phyloP scores from a whole-genome alignment of 2,888 invertebrate genomes.

The Macaria notata region DNA sequence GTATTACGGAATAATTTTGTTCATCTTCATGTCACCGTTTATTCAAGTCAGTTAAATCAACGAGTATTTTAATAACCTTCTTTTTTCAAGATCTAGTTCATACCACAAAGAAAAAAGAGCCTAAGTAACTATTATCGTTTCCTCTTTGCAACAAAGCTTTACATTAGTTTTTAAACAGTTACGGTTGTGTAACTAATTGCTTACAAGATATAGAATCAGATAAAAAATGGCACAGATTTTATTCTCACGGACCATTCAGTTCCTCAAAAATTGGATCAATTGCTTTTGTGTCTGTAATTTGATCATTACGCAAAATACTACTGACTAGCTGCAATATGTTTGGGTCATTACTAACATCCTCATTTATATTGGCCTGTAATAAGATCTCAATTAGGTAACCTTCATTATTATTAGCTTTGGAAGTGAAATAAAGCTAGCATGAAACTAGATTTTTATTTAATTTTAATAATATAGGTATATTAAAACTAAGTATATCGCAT shows the following conservation, averaged over 20 bases:
- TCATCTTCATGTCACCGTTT: too few relatives aligned
- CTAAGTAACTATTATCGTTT: background rate
- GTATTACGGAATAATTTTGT: too few relatives aligned
- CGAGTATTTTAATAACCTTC: too few relatives aligned
- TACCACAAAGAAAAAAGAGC: too few relatives aligned
- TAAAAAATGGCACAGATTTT: constrained; percentile 30
- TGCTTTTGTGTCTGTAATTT: constrained; percentile 27
- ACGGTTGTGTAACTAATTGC: constrained; percentile 27
- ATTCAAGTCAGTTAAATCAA: too few relatives aligned
- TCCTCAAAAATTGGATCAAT: constrained; percentile 31
- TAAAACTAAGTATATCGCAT: too few relatives aligned
- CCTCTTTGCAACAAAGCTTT: constrained; percentile 16
- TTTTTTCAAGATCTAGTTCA: too few relatives aligned
- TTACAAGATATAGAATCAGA: constrained; percentile 24
- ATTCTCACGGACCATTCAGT: constrained; percentile 31
- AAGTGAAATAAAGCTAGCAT: too few relatives aligned
- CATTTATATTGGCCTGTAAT: background rate
- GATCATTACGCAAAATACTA: constrained; percentile 25
- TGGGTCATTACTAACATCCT: background rate
- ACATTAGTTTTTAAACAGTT: constrained; percentile 23
- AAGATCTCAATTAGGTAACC: too few relatives aligned
- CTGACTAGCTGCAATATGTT: constrained; percentile 4
- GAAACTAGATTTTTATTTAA: too few relatives aligned
- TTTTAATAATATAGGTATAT: too few relatives aligned
- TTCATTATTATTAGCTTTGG: background rate